Evolutionary conservation across 2,888 invertebrate species (phyloP), one percentile per base, ranked within the genome.

Genomic region (Melieria picta): DNA sequence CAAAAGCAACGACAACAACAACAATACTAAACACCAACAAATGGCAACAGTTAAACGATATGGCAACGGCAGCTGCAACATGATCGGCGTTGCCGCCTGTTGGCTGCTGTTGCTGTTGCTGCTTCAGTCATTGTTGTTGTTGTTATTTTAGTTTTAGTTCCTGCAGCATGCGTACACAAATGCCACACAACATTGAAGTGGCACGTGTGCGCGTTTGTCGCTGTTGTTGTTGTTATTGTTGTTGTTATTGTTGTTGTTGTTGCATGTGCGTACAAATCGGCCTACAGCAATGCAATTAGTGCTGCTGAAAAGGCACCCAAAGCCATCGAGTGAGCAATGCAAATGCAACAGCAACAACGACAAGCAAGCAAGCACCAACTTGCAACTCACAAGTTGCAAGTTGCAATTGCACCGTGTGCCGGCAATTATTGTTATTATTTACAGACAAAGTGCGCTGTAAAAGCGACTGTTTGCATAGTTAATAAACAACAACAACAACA

Each of bases 1-100:
- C 65, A 74, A 60, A 58, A 57, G 57, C 71, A 73, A 48, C 65
- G 45, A 58, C 65, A 66, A 63, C 46, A 72, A 73, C 65, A 74
- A 71, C 63, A 68, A 69, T 63, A 69, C 65, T 60, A 52, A n/a
- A n/a, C 10, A 50, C 63, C 56, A 65, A 47, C 56, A 63, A 43
- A 43, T 43, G 55, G 55, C 58, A 56, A 60, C 45, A 50, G 63
- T 46, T 67, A 63, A 11, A 52, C 65, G 52, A 61, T 66, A 47
- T 42, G 47, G 4, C 45, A 48, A 43, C 47, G 47, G n/a, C 13
- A n/a, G 13, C n/a, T 66, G 66, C 57, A 45, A 43, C 45, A 55
- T 13, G 11, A 11, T 67, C 43, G 11, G 4, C 48, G 9, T 60
- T 4, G 7, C 7, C 45, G 30, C 52, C 47, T 42, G 7, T 10